These are phyloP conservation scores for Stratiomys singularior DNA, from an alignment of 2,888 invertebrate species.

Conservation along the genomic window DNA sequence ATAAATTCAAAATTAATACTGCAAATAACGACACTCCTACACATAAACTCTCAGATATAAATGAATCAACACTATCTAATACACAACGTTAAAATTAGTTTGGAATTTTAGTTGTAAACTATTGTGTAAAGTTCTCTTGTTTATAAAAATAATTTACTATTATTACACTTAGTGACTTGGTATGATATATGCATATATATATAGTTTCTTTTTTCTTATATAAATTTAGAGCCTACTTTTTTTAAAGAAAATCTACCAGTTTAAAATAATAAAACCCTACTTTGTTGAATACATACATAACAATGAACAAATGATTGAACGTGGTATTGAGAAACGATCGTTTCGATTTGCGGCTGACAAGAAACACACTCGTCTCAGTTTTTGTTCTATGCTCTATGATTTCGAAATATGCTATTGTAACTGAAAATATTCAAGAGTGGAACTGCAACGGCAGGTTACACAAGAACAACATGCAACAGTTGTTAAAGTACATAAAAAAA, in stretches of 20 bases:
- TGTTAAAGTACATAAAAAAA: not conserved
- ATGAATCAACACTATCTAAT: constrained; percentile 30
- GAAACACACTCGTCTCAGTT: not conserved
- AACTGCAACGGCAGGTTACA: not conserved
- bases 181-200: constrained; percentile 32
- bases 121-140: constrained; percentile 44
- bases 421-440: not conserved
- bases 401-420: not conserved
- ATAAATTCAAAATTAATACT: constrained; percentile 37
- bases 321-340: not conserved
- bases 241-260: constrained; percentile 22
- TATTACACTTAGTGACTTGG: constrained; percentile 34
- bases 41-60: constrained; percentile 26
- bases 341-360: not conserved
- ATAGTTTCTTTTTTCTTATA: constrained; percentile 37
- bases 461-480: no score
- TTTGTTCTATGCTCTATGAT: not conserved
- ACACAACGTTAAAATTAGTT: constrained; percentile 23
- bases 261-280: constrained; percentile 17
- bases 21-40: constrained; percentile 24
- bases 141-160: constrained; percentile 42
- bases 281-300: constrained; percentile 31
- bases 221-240: constrained; percentile 18
- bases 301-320: not conserved
- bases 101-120: constrained; percentile 40